Percentiles rank a stretch among this genome's conserved stretches.
phyloP scores from a whole-genome alignment of 2,113 vertebrate species.

The Andinoacara biseriatus region DNA sequence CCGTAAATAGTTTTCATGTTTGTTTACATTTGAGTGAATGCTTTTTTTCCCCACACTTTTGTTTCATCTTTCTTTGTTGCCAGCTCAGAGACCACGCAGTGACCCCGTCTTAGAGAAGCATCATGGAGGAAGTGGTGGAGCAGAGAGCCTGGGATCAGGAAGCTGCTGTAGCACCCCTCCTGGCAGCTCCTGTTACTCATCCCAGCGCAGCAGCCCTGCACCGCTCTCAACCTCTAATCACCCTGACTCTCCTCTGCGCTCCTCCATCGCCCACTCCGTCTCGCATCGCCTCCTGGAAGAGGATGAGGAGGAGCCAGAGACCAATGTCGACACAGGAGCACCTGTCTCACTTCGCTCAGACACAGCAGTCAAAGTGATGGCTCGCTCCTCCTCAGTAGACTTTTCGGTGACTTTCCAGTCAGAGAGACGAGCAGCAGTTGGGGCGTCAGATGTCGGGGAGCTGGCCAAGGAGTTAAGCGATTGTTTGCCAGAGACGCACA shows the following conservation, averaged over 20 bases:
- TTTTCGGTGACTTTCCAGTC: constrained; percentile 23
- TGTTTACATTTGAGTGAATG: not conserved
- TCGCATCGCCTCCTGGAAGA: constrained; percentile 56
- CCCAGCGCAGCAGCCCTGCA: constrained; percentile 58
- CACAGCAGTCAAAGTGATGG: constrained; percentile 4
- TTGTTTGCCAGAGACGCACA: constrained; percentile 43
- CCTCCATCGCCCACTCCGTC: constrained; percentile 29
- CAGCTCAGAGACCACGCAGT: constrained; percentile 38
- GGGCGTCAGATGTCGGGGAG: constrained; percentile 56
- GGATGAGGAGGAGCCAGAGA: constrained; percentile 79
- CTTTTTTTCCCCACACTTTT: not conserved
- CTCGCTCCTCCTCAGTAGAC: constrained; percentile 58
- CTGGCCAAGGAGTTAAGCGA: constrained; percentile 65
- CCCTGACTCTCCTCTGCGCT: constrained; percentile 49
- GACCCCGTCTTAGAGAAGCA: constrained; percentile 57
- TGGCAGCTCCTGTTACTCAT: constrained; percentile 66
- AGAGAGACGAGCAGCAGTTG: constrained; percentile 56
- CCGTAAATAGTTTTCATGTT: not conserved
- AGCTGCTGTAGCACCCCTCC: constrained; percentile 60
- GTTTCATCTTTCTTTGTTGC: not conserved
- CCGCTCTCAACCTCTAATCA: constrained; percentile 14
- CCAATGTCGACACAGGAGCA: constrained; percentile 88
- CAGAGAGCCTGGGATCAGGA: constrained; percentile 38
- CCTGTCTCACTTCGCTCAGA: constrained; percentile 19
- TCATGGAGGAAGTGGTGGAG: constrained; percentile 36